Conservation (phyloP, 2,797 vertebrate genomes). For the Manis pentadactyla region DNA sequence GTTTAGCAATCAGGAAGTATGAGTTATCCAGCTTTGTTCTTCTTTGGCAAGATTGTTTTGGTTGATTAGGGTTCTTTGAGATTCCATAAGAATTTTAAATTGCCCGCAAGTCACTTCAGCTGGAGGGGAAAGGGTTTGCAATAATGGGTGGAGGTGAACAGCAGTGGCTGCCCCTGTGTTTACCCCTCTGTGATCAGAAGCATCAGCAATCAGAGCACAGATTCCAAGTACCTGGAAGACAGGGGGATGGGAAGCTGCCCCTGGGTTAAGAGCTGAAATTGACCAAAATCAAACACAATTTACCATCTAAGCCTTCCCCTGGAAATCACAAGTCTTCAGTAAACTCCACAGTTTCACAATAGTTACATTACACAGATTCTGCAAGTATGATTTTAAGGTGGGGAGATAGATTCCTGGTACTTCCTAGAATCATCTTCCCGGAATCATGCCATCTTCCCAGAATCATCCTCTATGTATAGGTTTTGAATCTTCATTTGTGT, state of each 20-base stretch:
- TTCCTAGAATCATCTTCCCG: neutral
- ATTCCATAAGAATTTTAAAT: neutral
- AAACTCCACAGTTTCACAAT: neutral
- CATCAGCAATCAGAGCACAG: neutral
- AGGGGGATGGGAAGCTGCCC: neutral
- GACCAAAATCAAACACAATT: neutral
- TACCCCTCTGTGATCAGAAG: neutral
- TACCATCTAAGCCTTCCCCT: neutral
- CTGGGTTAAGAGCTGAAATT: neutral
- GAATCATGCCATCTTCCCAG: neutral
- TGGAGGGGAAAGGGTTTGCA: neutral
- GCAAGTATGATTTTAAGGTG: neutral
- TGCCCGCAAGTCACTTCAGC: neutral
- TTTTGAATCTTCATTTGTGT: neutral
- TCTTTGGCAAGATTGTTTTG: neutral
- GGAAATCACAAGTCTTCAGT: neutral
- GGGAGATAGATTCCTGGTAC: neutral
- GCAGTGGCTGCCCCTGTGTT: neutral
- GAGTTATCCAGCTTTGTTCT: neutral
- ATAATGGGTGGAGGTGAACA: neutral
- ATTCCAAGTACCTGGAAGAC: neutral
- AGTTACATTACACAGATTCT: neutral
- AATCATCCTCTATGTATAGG: neutral
- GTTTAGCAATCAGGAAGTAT: neutral
- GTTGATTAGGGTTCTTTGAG: neutral